Evolutionary conservation across 1,140 invertebrate genomes (phyloP).

Genomic region (Ephestia elutella): DNA sequence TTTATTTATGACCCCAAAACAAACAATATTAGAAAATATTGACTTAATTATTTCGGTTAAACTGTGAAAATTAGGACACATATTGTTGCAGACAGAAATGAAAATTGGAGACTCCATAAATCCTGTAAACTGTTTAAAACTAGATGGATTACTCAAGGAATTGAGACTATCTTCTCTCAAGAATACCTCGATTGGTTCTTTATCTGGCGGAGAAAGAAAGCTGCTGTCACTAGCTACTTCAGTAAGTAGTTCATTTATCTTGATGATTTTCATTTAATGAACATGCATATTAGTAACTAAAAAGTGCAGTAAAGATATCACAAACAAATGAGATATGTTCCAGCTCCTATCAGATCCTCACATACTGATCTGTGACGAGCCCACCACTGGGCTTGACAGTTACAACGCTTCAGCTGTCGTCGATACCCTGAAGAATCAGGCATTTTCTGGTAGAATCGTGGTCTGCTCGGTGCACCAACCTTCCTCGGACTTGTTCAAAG

Average conservation of each 20-base stretch:
- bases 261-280: too few species aligned
- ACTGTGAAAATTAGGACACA: background rate
- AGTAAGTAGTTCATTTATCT: slow-evolving; percentile 15
- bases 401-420: slow-evolving; percentile 84
- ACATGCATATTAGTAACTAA: too few species aligned
- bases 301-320: too few species aligned
- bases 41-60: too few species aligned
- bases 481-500: slow-evolving; percentile 85
- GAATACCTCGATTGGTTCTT: slow-evolving; percentile 30
- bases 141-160: slow-evolving; percentile 37
- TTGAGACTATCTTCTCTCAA: slow-evolving; percentile 40
- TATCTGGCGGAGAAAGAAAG: slow-evolving; percentile 57
- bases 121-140: slow-evolving; percentile 21
- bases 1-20: too few species aligned
- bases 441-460: slow-evolving; percentile 80
- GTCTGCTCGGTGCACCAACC: slow-evolving; percentile 92
- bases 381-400: slow-evolving; percentile 88
- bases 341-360: slow-evolving; percentile 83
- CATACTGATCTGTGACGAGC: slow-evolving; percentile 87
- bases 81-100: slow-evolving; percentile 59
- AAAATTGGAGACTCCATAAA: slow-evolving; percentile 50
- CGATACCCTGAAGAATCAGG: slow-evolving; percentile 78
- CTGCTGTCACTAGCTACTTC: slow-evolving; percentile 51
- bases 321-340: too few species aligned
- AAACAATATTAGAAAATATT: too few species aligned